A percentile compares a stretch with the other conserved stretches of the same genome.
Conservation (phyloP, 2,113 vertebrate species). For the Carassius carassius region DNA sequence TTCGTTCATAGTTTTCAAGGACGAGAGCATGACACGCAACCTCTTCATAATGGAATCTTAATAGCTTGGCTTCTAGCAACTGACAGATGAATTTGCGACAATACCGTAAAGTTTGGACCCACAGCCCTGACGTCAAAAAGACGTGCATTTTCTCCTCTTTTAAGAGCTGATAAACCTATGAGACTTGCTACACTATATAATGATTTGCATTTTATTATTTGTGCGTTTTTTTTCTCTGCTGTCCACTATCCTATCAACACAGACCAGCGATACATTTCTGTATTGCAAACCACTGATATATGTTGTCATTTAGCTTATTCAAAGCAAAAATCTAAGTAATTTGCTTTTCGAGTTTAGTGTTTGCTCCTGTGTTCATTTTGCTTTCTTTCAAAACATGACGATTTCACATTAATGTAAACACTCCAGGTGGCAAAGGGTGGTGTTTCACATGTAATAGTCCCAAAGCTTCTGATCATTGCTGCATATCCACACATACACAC, state of each 20-base stretch:
- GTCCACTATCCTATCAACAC: not conserved
- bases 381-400: not conserved
- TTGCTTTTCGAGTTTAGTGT: not conserved
- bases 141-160: not conserved
- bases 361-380: not conserved
- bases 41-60: constrained; percentile 7
- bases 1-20: not conserved
- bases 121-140: not conserved
- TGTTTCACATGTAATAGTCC: not conserved
- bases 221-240: not conserved
- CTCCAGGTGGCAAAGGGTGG: not conserved
- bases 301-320: not conserved
- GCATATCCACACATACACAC: constrained; percentile 5
- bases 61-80: not conserved
- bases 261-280: not conserved
- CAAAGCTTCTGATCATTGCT: constrained; percentile 1
- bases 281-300: not conserved
- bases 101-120: not conserved
- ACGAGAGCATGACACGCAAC: not conserved
- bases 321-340: not conserved
- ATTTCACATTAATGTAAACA: not conserved
- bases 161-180: not conserved
- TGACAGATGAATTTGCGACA: not conserved
- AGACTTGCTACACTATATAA: not conserved
- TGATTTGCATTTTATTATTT: not conserved